Evolutionary conservation across 2,888 invertebrate genomes (phyloP).

Genomic region (Cactoblastis cactorum): DNA sequence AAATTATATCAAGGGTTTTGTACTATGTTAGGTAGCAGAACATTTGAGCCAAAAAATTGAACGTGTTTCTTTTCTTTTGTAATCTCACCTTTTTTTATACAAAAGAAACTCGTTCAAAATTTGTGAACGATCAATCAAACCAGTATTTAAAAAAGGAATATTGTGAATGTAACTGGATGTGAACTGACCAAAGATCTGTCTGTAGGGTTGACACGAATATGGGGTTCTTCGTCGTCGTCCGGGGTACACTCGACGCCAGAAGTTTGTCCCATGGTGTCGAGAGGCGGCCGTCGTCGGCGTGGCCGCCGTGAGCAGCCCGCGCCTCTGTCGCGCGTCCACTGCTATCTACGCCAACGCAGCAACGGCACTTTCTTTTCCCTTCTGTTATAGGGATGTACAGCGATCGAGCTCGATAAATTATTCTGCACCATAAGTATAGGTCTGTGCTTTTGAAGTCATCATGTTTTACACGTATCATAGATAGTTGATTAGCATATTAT

Average conservation of each 20-base stretch:
- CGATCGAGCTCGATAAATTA: conserved; percentile 23
- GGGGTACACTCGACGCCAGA: conserved; percentile 76
- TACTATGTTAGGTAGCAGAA: no score
- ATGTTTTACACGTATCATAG: no score
- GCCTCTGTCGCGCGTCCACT: conserved; percentile 70
- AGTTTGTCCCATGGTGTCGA: conserved; percentile 73
- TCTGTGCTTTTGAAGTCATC: background rate
- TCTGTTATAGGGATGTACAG: conserved; percentile 37
- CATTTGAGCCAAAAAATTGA: no score
- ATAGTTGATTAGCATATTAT: no score
- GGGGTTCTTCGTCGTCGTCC: conserved; percentile 75
- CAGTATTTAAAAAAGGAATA: background rate
- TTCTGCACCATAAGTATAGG: background rate
- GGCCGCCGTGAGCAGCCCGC: conserved; percentile 74
- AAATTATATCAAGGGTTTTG: no score
- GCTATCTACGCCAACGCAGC: conserved; percentile 45
- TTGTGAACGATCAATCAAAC: background rate
- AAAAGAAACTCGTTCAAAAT: background rate
- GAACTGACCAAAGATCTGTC: conserved; percentile 75
- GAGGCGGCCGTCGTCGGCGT: conserved; percentile 39
- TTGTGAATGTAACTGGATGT: no score
- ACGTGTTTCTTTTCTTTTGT: no score
- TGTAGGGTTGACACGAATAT: conserved; percentile 71
- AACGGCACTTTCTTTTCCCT: conserved; percentile 37
- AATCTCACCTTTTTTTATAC: no score